Conservation (phyloP, 2,113 vertebrate genomes). For the Neoarius graeffei region DNA sequence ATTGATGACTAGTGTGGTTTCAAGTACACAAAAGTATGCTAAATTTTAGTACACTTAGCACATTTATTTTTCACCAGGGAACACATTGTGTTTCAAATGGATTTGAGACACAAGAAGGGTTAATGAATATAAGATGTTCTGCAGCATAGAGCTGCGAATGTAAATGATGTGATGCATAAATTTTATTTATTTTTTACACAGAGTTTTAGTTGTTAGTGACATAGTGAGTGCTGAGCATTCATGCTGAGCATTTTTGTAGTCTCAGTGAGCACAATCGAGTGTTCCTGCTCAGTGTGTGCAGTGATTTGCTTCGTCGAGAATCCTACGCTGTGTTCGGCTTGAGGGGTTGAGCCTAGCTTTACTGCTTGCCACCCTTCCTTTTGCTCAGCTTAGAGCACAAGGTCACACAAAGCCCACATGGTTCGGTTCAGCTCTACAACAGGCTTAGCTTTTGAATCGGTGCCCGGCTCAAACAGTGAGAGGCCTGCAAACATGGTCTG, state of each 20-base stretch:
- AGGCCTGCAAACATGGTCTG: slow-evolving; percentile 37
- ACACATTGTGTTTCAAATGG: neutral
- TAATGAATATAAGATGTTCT: too few species aligned
- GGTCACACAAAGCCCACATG: slow-evolving; percentile 25
- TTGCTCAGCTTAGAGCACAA: slow-evolving; percentile 21
- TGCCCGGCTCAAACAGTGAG: slow-evolving; percentile 9
- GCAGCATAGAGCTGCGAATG: neutral
- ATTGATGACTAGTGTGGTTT: too few species aligned
- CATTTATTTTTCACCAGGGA: too few species aligned
- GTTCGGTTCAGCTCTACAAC: slow-evolving; percentile 24
- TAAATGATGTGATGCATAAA: neutral
- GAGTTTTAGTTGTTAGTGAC: neutral
- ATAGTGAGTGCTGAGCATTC: neutral
- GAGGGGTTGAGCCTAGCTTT: slow-evolving; percentile 26
- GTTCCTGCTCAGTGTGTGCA: neutral
- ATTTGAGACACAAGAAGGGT: neutral
- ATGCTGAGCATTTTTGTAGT: neutral
- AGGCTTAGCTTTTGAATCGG: slow-evolving; percentile 25
- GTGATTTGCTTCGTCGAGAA: slow-evolving; percentile 16
- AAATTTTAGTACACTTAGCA: too few species aligned
- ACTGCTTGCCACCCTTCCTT: slow-evolving; percentile 5
- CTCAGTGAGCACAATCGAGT: neutral
- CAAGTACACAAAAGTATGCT: too few species aligned
- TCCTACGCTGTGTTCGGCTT: neutral
- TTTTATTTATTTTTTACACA: neutral